Percentiles rank a stretch among this genome's conserved stretches.
phyloP scores from a whole-genome alignment of 2,888 invertebrate genomes.

The Agriotes lineatus region DNA sequence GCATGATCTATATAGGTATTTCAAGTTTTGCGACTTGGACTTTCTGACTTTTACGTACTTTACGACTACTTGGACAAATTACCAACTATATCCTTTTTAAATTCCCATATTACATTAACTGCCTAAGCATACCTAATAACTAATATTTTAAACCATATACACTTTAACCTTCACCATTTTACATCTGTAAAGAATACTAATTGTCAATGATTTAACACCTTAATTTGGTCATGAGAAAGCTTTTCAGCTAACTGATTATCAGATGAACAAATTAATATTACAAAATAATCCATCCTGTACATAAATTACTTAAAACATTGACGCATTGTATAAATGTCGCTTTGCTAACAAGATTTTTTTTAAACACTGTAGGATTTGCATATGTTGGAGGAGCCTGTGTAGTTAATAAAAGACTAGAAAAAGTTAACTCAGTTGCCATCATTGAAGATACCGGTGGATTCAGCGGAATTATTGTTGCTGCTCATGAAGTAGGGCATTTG shows the following conservation, averaged over 20 bases:
- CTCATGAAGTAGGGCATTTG: slow-evolving; percentile 97
- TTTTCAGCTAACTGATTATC: not conserved
- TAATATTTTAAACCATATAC: too few species aligned
- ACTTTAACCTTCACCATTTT: too few species aligned
- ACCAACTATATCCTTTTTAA: not conserved
- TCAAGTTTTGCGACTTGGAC: not conserved
- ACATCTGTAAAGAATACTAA: too few species aligned
- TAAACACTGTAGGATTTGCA: slow-evolving; percentile 83
- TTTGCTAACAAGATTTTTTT: not conserved
- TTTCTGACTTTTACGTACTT: not conserved
- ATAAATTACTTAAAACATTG: not conserved
- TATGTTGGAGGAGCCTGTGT: slow-evolving; percentile 97
- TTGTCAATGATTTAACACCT: too few species aligned
- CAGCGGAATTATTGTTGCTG: slow-evolving; percentile 95
- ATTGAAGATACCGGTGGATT: slow-evolving; percentile 97
- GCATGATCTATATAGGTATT: not conserved
- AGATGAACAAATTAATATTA: not conserved
- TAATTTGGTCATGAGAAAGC: not conserved
- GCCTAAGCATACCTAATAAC: too few species aligned
- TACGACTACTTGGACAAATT: not conserved
- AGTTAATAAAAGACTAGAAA: slow-evolving; percentile 94
- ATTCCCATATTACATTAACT: not conserved
- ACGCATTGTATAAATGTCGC: not conserved
- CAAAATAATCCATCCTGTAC: not conserved
- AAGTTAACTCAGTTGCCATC: slow-evolving; percentile 96